Evolutionary conservation across 2,888 invertebrate species (phyloP), one percentile per base, ranked within the genome.

Genomic region (Himalopsyche tibetana): DNA sequence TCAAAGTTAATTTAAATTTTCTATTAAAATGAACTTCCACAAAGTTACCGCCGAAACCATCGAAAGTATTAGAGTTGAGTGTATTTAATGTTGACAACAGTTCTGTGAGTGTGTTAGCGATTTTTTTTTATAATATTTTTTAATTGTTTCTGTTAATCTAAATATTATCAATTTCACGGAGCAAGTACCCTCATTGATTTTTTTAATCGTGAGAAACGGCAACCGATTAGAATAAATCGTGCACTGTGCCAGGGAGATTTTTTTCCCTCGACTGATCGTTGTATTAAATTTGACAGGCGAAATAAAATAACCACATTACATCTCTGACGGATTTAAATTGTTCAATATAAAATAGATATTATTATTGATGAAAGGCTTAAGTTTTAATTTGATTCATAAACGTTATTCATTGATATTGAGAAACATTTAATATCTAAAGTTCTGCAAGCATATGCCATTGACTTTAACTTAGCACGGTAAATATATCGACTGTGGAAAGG

Each of bases 211-310:
- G 74, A 36, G 74, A 74, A 74, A 36, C 15, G 15, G 36, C 12
- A 74, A 74, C 74, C 38, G 38, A 74, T 74, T 74, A 38, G 19
- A 74, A 74, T 74, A 74, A 74, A 74, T 74, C 74, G 74, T 74
- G 74, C 74, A 36, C 5, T 74, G 74, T 15, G 12, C 5, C 74
- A 74, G 28, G 38, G 74, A 36, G 74, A 38, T 74, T 74, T 74
- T 28, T 74, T 74, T 74, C 36, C 36, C 12, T 38, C 74, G 74
- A 36, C 38, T 12, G 74, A 74, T 74, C 74, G 74, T 74, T 74
- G 74, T 74, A 74, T 74, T 38, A 38, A 74, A 36, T 74, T 74
- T 74, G 74, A 74, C 74, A 74, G 74, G 38, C 74, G 36, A 74
- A 74, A 74, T 74, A 74, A 36, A 38, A 74, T 74, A 74, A 36